Evolutionary conservation across 2,113 vertebrate genomes (phyloP), one percentile per base, ranked within the genome.

Genomic region (Progne subis): DNA sequence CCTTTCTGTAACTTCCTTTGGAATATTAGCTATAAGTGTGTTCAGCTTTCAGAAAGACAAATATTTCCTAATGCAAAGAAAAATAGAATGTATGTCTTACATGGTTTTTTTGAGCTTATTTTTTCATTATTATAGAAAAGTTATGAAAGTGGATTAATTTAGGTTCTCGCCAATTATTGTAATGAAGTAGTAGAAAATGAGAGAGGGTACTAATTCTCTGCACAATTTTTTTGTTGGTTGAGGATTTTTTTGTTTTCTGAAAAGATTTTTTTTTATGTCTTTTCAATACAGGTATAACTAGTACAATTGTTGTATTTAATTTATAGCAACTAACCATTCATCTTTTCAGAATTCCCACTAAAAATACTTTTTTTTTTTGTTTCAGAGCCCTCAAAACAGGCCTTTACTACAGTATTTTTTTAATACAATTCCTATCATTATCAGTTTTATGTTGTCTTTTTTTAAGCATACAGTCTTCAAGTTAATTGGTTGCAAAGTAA

Each of bases 31-130:
- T 75, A 4, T 71, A 82, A 90, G 16, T 65, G 46, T 18, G 43
- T 95, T 95, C 49, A 60, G 37, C 15, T 88, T 83, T 86, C 18
- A 93, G 67, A 95, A 37, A 88, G 26, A 82, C 10, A 20, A 88
- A n/a, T 6, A n/a, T 74, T 83, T 91, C 14, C 49, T 93, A 69
- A 94, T 18, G 21, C 4, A 21, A 92, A 92, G 6, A 64, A 59
- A 43, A 8, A n/a, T 24, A 1, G 70, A 90, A 79, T 41, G 0
- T 53, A 6, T 43, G 7, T 29, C 4, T 64, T 39, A 43, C 2
- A 2, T 32, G 6, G 21, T 41, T 44, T 65, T 50, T 57, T 70
- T 59, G 34, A 7, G 43, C 14, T 71, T 78, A 53, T 53, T 64
- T 87, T 78, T 28, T 41, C 2, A 6, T 70, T 65, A 23, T n/a